These are phyloP conservation scores for Lutjanus argentimaculatus DNA, from an alignment of 2,797 vertebrate genomes.

Conservation along the genomic window DNA sequence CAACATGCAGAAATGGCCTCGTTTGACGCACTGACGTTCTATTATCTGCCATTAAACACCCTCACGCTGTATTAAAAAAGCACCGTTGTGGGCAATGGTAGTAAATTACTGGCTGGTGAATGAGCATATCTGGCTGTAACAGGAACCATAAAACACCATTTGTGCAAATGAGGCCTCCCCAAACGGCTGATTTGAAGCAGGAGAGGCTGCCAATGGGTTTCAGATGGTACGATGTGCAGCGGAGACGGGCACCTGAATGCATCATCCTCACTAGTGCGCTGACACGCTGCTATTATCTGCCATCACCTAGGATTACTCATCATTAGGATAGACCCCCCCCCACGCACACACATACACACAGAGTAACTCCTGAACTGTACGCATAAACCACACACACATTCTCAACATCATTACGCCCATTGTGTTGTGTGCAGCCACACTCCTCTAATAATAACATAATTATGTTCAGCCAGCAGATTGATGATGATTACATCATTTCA, in stretches of 20 bases:
- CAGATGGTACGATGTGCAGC: conserved; percentile 29
- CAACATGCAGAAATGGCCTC: conserved; percentile 32
- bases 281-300: conserved; percentile 67
- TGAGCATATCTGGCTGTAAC: conserved; percentile 58
- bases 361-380: conserved; percentile 27
- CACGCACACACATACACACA: conserved; percentile 19
- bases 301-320: conserved; percentile 72
- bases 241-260: conserved; percentile 53
- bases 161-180: conserved; percentile 67
- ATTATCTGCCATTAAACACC: conserved; percentile 72
- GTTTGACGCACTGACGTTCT: conserved; percentile 46
- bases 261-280: conserved; percentile 50
- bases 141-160: conserved; percentile 68
- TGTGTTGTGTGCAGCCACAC: conserved; percentile 39
- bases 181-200: conserved; percentile 51
- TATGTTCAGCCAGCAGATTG: conserved; percentile 71
- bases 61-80: conserved; percentile 64
- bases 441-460: conserved; percentile 72
- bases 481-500: conserved; percentile 75
- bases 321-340: conserved; percentile 55
- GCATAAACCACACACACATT: conserved; percentile 13
- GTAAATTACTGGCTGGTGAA: conserved; percentile 66
- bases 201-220: conserved; percentile 49
- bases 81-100: conserved; percentile 48
- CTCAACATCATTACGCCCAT: conserved; percentile 18